Conservation (phyloP, 2,797 vertebrate genomes). For the Calcarius lapponicus region DNA sequence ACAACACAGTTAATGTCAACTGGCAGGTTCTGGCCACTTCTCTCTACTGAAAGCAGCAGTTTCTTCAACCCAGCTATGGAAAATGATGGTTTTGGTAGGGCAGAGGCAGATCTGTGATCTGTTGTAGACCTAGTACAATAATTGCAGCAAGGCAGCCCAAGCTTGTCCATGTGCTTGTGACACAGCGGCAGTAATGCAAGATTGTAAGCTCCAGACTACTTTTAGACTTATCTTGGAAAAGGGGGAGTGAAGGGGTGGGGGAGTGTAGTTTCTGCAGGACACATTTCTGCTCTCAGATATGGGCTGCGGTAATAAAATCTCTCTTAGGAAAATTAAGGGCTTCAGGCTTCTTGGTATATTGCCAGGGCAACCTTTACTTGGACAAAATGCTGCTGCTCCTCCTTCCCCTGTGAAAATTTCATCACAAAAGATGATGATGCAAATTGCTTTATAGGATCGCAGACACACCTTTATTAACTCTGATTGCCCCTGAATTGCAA, state of each 20-base stretch:
- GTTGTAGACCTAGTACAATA: neutral
- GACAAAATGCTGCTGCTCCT: constrained; percentile 32
- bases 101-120: neutral
- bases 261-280: constrained; percentile 16
- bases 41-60: neutral
- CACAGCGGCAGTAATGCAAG: neutral
- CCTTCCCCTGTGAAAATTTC: constrained; percentile 42
- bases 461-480: constrained; percentile 46
- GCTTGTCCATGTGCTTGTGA: neutral
- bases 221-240: neutral
- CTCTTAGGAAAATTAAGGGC: constrained; percentile 26
- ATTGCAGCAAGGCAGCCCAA: neutral
- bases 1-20: neutral
- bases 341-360: constrained; percentile 24
- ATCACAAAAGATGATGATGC: constrained; percentile 45
- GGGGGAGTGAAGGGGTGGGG: neutral
- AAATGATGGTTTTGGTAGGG: neutral
- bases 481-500: constrained; percentile 53
- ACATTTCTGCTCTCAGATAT: neutral
- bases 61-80: neutral
- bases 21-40: constrained; percentile 4
- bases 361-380: constrained; percentile 2
- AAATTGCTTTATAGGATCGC: constrained; percentile 44
- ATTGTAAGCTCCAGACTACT: neutral
- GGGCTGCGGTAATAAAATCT: neutral